Evolutionary conservation across 2,113 vertebrate species (phyloP).

Genomic region (Platichthys stellatus): DNA sequence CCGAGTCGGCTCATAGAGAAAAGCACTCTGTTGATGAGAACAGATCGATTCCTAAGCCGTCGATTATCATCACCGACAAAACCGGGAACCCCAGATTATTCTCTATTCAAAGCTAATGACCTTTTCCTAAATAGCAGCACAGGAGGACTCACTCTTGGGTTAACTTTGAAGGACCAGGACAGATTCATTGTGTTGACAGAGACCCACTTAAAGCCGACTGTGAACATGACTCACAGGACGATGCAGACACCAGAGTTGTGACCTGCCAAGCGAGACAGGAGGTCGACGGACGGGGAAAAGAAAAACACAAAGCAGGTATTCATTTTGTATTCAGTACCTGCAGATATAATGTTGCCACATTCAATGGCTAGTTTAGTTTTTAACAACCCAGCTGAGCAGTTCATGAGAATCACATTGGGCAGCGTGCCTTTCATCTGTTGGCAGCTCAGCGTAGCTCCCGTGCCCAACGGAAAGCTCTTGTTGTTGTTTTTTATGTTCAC

Average conservation of each 20-base stretch:
- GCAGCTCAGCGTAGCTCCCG: slow-evolving; percentile 56
- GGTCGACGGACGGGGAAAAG: too few relatives aligned
- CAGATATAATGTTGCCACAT: slow-evolving; percentile 34
- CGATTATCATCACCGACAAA: slow-evolving; percentile 68
- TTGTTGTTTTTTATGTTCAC: slow-evolving; percentile 64
- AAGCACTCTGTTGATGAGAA: slow-evolving; percentile 68
- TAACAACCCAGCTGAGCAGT: slow-evolving; percentile 65
- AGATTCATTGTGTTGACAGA: slow-evolving; percentile 54
- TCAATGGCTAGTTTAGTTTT: slow-evolving; percentile 56
- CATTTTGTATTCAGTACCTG: slow-evolving; percentile 23
- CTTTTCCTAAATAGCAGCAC: slow-evolving; percentile 61
- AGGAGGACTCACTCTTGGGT: slow-evolving; percentile 51
- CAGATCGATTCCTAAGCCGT: slow-evolving; percentile 74
- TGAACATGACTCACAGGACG: slow-evolving; percentile 39
- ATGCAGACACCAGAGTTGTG: slow-evolving; percentile 25
- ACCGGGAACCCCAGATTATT: slow-evolving; percentile 61
- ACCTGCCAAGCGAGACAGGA: too few relatives aligned
- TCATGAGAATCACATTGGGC: slow-evolving; percentile 62
- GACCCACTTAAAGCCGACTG: slow-evolving; percentile 49
- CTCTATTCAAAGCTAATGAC: slow-evolving; percentile 67
- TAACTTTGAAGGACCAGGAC: slow-evolving; percentile 47
- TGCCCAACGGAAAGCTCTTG: slow-evolving; percentile 50
- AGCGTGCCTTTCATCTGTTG: slow-evolving; percentile 52
- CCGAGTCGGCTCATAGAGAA: slow-evolving; percentile 49
- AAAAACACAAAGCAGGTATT: slow-evolving; percentile 12